Base-by-base conservation (phyloP, 2,888 invertebrate species). In the Rhagonycha fulva region DNA sequence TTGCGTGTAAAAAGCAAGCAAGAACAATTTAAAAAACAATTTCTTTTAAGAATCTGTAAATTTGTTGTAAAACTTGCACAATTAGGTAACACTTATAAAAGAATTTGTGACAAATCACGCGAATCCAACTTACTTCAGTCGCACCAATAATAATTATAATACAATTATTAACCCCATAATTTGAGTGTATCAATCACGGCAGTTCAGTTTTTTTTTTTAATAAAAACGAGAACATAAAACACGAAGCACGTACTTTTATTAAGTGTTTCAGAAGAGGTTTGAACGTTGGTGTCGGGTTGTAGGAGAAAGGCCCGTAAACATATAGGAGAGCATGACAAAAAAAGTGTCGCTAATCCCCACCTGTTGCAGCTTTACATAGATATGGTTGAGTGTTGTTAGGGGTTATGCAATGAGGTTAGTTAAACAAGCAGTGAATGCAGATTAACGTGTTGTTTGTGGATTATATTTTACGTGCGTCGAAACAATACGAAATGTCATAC, bases 321-420 rank as follows among this genome's bases (percentile, higher is more conserved):
- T 70, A 67, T 72, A 73, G 66, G 72, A 68, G 70, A 67, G 75
- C 26, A 24, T 60, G 71, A 70, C 61, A 76, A 69, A 78, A 78
- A 78, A 78, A 78, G 70, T 79, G 79, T 79, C 74, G 71, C 76
- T 72, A 74, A 77, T 74, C 74, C 72, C 79, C 77, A 79, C 79
- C 79, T 79, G 79, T 79, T 79, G 79, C 79, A 60, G 70, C 47
- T 70, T 70, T 68, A 47, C 47, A 47, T 47, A 73, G 76, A 76
- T 77, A 71, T 71, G 67, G 71, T 63, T 63, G 68, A 72, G 68
- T 69, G 66, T 76, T 30, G 72, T 62, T 72, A 30, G 24, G 71
- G 63, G 72, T 62, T 68, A 61, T 70, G 72, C 63, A 62, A 70
- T 69, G 61, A 66, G 66, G 70, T 76, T 76, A 66, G 72, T 76